Evolutionary conservation across 2,888 invertebrate species (phyloP), one percentile per base, ranked within the genome.

Genomic region (Serrognathus titanus): DNA sequence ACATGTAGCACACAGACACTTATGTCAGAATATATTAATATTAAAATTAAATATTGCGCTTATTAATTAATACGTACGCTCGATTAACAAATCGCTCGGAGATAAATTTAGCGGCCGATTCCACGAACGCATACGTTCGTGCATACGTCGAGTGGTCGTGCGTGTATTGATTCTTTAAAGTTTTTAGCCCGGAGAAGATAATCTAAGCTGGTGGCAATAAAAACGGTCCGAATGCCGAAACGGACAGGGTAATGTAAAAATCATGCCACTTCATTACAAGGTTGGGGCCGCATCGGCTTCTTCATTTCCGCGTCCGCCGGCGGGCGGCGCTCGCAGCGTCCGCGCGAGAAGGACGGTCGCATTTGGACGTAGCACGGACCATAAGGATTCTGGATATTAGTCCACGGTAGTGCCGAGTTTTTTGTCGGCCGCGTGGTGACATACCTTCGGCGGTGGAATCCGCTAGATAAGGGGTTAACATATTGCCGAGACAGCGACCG

Each of bases 381-480:
- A 58, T 52, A 51, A 48, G 55, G 56, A 61, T 58, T 58, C 49
- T 63, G 57, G 60, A 69, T 71, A 70, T 71, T 71, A 71, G 71
- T 71, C 69, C 68, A 71, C 70, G 67, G 72, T 69, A 71, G 71
- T 71, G 70, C 63, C 68, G 68, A 68, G 69, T 71, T 72, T 73
- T 74, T 74, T 73, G 73, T 72, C 72, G 71, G 71, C 66, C 65
- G 24, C 24, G 68, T 66, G 70, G 74, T 75, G 75, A 74, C 74
- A 75, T 75, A 75, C 75, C 75, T 74, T 72, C 69, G 70, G 66
- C 70, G 68, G 69, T 64, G 71, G 73, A 74, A 75, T 74, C 69
- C 67, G 66, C 65, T 61, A 74, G 75, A 75, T 75, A 75, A 76
- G 74, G 73, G 74, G 74, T 74, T 75, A 75, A 75, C 74, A 72